Percentiles rank a stretch among this genome's conserved stretches.
Evolutionary conservation across 2,797 vertebrate species (phyloP).

Genomic region (Anableps anableps): DNA sequence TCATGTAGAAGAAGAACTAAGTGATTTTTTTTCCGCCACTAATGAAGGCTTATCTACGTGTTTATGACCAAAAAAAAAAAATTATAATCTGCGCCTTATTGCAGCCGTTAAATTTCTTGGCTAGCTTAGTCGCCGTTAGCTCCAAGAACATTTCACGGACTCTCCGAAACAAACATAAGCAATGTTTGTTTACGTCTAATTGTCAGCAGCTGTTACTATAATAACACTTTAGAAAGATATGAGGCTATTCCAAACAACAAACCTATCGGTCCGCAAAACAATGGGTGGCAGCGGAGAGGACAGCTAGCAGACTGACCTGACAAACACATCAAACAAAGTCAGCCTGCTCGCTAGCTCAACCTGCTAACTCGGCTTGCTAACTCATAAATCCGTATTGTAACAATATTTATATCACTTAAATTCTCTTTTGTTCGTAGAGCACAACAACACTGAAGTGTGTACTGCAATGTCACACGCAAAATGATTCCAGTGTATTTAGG

Average conservation of each 20-base stretch:
- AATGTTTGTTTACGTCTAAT: accelerated
- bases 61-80: slow-evolving; percentile 5
- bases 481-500: background rate
- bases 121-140: slow-evolving; percentile 52
- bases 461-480: slow-evolving; percentile 9
- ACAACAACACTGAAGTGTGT: accelerated
- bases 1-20: background rate
- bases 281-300: slow-evolving; percentile 60
- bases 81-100: slow-evolving; percentile 48
- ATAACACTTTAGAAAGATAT: background rate
- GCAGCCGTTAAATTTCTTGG: slow-evolving; percentile 37
- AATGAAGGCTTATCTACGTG: slow-evolving; percentile 24
- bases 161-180: slow-evolving; percentile 8
- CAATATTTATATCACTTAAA: background rate
- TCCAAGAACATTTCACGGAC: slow-evolving; percentile 11
- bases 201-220: background rate
- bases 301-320: slow-evolving; percentile 71
- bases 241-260: background rate
- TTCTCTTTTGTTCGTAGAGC: accelerated
- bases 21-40: background rate
- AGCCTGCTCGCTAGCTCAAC: slow-evolving; percentile 47
- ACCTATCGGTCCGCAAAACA: slow-evolving; percentile 41
- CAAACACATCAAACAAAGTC: slow-evolving; percentile 80
- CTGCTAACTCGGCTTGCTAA: slow-evolving; percentile 56
- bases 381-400: slow-evolving; percentile 26